A percentile compares a stretch with the other conserved stretches of the same genome.
These are phyloP conservation scores for Leuciscus waleckii DNA, from an alignment of 2,797 vertebrate genomes.

Conservation along the genomic window DNA sequence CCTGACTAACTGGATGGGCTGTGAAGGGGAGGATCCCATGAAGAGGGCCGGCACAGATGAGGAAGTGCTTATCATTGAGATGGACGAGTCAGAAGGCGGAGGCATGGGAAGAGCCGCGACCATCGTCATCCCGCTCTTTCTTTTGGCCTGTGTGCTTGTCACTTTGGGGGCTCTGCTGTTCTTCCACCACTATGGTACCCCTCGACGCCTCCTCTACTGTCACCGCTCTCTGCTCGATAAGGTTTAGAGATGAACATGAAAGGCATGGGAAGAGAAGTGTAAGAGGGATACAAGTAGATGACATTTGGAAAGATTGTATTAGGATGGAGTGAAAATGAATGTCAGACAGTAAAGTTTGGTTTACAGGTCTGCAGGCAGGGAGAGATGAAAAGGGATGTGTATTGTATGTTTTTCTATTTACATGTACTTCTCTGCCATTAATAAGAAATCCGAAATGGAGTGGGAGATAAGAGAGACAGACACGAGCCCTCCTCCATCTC, in stretches of 20 bases:
- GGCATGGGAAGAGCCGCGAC: constrained; percentile 74
- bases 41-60: constrained; percentile 71
- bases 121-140: constrained; percentile 84
- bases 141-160: constrained; percentile 84
- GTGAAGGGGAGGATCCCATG: constrained; percentile 80
- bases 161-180: constrained; percentile 86
- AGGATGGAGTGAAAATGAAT: constrained; percentile 34
- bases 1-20: constrained; percentile 91
- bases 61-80: constrained; percentile 87
- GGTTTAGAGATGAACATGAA: constrained; percentile 71
- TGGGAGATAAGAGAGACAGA: constrained; percentile 52
- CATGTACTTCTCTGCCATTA: constrained; percentile 52
- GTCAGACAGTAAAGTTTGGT: constrained; percentile 27
- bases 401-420: constrained; percentile 56
- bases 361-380: constrained; percentile 48
- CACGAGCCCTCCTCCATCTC: constrained; percentile 6
- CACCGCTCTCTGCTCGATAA: constrained; percentile 86
- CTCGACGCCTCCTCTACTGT: constrained; percentile 90
- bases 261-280: constrained; percentile 57
- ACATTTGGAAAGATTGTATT: constrained; percentile 28
- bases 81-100: constrained; percentile 73
- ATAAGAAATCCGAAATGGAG: constrained; percentile 46
- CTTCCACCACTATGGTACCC: constrained; percentile 89
- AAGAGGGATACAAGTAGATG: constrained; percentile 49
- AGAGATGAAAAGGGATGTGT: constrained; percentile 48